Conservation (phyloP, 2,113 vertebrate species). For the Brachyhypopomus occidentalis region DNA sequence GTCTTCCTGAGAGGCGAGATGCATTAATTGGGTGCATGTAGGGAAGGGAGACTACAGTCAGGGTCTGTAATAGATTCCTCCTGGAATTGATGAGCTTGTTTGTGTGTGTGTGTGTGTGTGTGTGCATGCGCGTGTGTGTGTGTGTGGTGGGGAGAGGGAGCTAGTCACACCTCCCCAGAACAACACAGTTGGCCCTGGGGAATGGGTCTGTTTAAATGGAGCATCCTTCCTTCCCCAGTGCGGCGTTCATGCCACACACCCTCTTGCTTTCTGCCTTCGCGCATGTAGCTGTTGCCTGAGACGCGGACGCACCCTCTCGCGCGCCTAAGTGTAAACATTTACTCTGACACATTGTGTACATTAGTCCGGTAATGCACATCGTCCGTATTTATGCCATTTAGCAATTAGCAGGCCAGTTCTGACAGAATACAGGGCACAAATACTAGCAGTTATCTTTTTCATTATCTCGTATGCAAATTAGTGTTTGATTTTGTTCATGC, state of each 20-base stretch:
- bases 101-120: conserved; percentile 46
- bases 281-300: neutral
- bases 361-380: conserved; percentile 64
- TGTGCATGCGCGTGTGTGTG: conserved; percentile 26
- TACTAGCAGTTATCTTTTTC: conserved; percentile 76
- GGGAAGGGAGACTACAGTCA: conserved; percentile 64
- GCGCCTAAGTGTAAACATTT: conserved; percentile 55
- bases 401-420: conserved; percentile 71
- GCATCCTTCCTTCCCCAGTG: conserved; percentile 17
- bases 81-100: conserved; percentile 68
- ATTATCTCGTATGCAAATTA: conserved; percentile 81
- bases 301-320: conserved; percentile 15
- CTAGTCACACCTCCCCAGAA: conserved; percentile 41
- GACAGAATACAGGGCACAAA: conserved; percentile 75
- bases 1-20: conserved; percentile 67
- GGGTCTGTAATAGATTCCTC: conserved; percentile 72
- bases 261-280: neutral
- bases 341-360: conserved; percentile 61
- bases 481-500: conserved; percentile 80
- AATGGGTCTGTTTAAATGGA: conserved; percentile 37
- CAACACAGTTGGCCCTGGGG: conserved; percentile 39
- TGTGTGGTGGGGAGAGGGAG: conserved; percentile 1
- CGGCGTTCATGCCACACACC: neutral
- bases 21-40: conserved; percentile 78
- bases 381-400: conserved; percentile 72